Conservation (phyloP, 2,113 vertebrate genomes). For the Myotis yumanensis region DNA sequence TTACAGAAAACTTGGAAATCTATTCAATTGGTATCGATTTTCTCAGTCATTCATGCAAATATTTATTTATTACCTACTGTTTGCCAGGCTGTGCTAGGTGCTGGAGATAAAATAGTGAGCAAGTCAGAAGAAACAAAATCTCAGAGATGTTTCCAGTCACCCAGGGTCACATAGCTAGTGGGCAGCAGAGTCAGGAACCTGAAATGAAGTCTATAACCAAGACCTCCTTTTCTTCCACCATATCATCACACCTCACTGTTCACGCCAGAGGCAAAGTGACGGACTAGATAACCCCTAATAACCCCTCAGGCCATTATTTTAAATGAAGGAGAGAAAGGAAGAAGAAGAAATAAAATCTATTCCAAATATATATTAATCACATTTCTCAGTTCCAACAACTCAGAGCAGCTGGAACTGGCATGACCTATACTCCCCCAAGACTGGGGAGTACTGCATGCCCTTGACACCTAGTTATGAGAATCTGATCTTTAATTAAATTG, state of each 20-base stretch:
- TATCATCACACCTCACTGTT: neutral
- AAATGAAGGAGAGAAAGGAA: conserved; percentile 21
- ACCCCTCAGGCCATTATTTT: neutral
- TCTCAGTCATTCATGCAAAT: conserved; percentile 31
- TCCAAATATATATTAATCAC: neutral
- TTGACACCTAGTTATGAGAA: conserved; percentile 65
- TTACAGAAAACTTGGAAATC: conserved; percentile 40
- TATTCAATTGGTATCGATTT: conserved; percentile 15
- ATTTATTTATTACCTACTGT: conserved; percentile 21
- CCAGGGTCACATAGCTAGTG: neutral
- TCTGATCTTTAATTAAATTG: conserved; percentile 71
- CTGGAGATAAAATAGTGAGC: conserved; percentile 34
- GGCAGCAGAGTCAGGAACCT: neutral
- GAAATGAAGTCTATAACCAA: neutral
- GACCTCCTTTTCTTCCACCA: neutral
- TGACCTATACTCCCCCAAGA: neutral
- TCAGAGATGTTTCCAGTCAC: neutral
- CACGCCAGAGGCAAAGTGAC: conserved; percentile 9
- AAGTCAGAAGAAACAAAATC: conserved; percentile 21
- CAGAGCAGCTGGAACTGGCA: conserved; percentile 31
- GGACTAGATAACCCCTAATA: neutral
- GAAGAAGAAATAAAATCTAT: conserved; percentile 35
- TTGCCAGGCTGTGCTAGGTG: neutral
- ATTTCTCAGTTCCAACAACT: conserved; percentile 40
- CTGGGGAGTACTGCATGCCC: conserved; percentile 47